Evolutionary conservation across 2,797 vertebrate genomes (phyloP).

Genomic region (Clarias fuscus): DNA sequence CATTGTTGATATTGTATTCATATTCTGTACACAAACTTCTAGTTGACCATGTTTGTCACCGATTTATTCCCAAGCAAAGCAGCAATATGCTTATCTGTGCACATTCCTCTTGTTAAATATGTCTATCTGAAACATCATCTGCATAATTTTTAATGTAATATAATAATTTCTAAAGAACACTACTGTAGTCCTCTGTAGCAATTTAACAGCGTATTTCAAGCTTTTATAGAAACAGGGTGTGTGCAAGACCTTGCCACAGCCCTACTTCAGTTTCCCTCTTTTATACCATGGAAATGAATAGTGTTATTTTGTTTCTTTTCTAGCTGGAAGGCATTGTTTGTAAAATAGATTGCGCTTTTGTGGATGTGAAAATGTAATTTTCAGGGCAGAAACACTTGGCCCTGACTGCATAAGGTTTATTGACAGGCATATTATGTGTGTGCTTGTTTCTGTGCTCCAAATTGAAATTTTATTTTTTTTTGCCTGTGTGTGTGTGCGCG

Average conservation of each 20-base stretch:
- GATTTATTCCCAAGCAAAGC: constrained; percentile 2
- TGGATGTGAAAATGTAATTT: constrained; percentile 42
- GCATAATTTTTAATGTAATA: neutral
- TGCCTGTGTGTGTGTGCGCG: neutral
- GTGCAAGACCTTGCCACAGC: neutral
- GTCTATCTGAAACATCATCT: neutral
- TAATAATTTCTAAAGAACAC: neutral
- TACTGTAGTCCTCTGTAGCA: neutral
- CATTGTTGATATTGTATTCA: neutral
- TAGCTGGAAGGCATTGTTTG: constrained; percentile 23
- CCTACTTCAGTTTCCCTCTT: neutral
- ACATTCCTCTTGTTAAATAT: neutral
- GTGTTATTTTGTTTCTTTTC: neutral
- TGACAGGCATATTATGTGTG: constrained; percentile 39
- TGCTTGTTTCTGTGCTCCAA: constrained; percentile 6
- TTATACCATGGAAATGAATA: constrained; percentile 14
- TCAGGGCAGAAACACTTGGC: constrained; percentile 18
- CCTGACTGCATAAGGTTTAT: constrained; percentile 24
- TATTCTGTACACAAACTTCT: neutral
- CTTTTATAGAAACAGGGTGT: neutral
- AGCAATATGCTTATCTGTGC: neutral
- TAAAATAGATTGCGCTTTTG: constrained; percentile 13
- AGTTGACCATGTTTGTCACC: neutral
- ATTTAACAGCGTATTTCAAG: neutral
- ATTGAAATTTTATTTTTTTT: neutral